These are phyloP conservation scores for Baronia brevicornis DNA, from an alignment of 2,888 invertebrate genomes.

Conservation along the genomic window DNA sequence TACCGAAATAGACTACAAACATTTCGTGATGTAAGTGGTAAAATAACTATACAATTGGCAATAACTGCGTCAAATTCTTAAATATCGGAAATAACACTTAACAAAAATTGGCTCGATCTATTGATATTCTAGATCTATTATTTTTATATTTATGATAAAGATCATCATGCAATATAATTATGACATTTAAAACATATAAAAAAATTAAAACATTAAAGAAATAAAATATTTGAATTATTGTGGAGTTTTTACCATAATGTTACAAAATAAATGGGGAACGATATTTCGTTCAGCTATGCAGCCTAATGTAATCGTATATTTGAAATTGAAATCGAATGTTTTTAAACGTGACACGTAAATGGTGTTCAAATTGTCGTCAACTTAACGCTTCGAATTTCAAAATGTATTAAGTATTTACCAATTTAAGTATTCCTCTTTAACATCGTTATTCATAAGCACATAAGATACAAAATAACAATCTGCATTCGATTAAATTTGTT, in stretches of 20 bases:
- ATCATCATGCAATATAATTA: too few relatives aligned
- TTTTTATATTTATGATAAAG: too few relatives aligned
- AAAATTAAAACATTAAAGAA: not conserved
- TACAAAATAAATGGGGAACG: slow-evolving; percentile 19
- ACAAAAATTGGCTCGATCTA: too few relatives aligned
- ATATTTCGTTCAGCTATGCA: slow-evolving; percentile 38
- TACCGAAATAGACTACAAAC: too few relatives aligned
- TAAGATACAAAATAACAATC: slow-evolving; percentile 23
- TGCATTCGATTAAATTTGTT: too few relatives aligned
- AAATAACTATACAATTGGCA: too few relatives aligned
- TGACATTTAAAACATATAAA: not conserved
- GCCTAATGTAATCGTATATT: slow-evolving; percentile 26
- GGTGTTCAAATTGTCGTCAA: slow-evolving; percentile 50
- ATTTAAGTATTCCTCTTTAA: slow-evolving; percentile 1
- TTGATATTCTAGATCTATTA: too few relatives aligned
- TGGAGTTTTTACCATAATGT: slow-evolving; percentile 1
- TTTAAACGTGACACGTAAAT: slow-evolving; percentile 53
- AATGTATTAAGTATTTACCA: slow-evolving; percentile 27
- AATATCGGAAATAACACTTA: too few relatives aligned
- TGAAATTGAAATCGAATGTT: slow-evolving; percentile 69
- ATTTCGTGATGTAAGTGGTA: too few relatives aligned
- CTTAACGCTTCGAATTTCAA: slow-evolving; percentile 49
- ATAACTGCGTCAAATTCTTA: too few relatives aligned
- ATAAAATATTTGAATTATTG: not conserved
- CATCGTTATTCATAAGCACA: slow-evolving; percentile 1